phyloP scores from a whole-genome alignment of 2,888 invertebrate genomes.

The Pollenia labialis region DNA sequence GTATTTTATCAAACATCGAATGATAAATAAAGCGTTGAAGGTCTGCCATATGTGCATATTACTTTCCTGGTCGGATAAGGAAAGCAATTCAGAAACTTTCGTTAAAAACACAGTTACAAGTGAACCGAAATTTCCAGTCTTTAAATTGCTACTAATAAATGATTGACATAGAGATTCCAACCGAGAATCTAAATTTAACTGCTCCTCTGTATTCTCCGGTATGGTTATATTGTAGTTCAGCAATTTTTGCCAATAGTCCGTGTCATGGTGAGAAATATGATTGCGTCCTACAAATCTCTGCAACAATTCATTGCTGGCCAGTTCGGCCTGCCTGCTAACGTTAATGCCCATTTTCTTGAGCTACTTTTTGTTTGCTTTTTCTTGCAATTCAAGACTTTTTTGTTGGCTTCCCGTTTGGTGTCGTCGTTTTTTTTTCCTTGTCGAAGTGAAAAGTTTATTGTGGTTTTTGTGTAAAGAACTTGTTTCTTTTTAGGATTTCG shows the following conservation, averaged over 20 bases:
- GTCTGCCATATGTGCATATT: constrained; percentile 94
- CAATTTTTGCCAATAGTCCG: constrained; percentile 97
- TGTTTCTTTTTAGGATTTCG: not conserved
- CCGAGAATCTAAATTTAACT: constrained; percentile 91
- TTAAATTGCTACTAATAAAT: constrained; percentile 92
- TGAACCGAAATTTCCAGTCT: constrained; percentile 95
- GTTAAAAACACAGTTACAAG: constrained; percentile 94
- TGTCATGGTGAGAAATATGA: constrained; percentile 92
- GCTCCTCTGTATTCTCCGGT: constrained; percentile 91
- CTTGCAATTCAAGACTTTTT: not conserved
- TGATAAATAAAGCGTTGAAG: constrained; percentile 95
- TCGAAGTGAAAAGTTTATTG: constrained; percentile 31
- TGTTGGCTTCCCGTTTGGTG: constrained; percentile 41
- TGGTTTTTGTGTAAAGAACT: constrained; percentile 27
- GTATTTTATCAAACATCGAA: constrained; percentile 93
- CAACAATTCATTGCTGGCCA: constrained; percentile 92
- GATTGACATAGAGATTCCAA: constrained; percentile 90
- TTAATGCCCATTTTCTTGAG: constrained; percentile 90
- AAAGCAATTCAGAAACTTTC: constrained; percentile 92
- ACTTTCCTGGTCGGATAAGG: constrained; percentile 93
- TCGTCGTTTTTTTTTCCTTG: not conserved
- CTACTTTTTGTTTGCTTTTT: not conserved
- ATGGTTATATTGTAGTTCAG: constrained; percentile 95
- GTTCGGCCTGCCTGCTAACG: constrained; percentile 91
- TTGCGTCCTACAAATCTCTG: constrained; percentile 89